Evolutionary conservation across 2,797 vertebrate species (phyloP), one percentile per base, ranked within the genome.

Genomic region (Crenichthys baileyi): DNA sequence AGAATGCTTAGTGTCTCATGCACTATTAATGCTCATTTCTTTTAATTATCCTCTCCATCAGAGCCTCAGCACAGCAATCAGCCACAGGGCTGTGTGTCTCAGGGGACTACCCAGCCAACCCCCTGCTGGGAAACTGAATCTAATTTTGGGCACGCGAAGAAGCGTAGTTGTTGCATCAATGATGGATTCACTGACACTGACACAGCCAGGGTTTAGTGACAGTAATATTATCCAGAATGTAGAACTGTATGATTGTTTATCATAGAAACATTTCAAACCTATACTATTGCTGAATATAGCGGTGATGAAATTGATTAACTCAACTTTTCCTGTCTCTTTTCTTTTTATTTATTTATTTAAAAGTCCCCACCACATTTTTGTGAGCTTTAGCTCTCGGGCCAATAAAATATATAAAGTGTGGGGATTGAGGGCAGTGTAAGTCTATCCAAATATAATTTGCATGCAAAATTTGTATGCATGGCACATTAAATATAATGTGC

Each of bases 1-100:
- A 12, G 36, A 39, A 41, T 46, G 67, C 72, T 60, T 70, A 70
- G 24, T 22, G 81, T 75, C 81, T 92, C 86, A 91, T 93, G 79
- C 73, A 91, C 84, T 91, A 92, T 94, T 92, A 91, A 94, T 91
- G 86, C 82, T 78, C 79, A 83, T 91, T 85, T 89, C 86, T 82
- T 88, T 91, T 92, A 92, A 94, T 94, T 91, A 94, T 85, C 88
- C 85, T 88, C 89, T 90, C 85, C 91, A 92, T 93, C 89, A 94
- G 90, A 88, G 83, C 83, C 55, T 89, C 84, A 75, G 88, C 81
- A 81, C 79, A 65, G 86, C 86, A 86, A 89, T 91, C 85, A 86
- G 72, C 81, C 78, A 58, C 22, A 75, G 79, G 79, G 86, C 81
- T 79, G 73, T 12, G 12, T 86, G 79, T 73, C 88, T 82, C 81